These are phyloP conservation scores for Trachelus stipa DNA, from an alignment of 2,888 invertebrate genomes.

Conservation along the genomic window DNA sequence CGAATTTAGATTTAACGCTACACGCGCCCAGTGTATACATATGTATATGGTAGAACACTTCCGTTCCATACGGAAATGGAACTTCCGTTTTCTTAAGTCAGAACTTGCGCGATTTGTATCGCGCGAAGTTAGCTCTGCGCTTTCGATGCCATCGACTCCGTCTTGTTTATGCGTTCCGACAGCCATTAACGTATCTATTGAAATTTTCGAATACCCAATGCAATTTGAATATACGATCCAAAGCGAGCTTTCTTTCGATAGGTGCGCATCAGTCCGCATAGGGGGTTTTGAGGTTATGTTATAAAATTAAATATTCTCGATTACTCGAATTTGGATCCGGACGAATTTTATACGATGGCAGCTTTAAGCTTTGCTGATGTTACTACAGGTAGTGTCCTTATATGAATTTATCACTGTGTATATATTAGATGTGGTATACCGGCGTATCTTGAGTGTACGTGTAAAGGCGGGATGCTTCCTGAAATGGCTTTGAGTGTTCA, in stretches of 20 bases:
- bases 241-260: neutral
- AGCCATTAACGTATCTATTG: neutral
- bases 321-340: neutral
- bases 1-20: neutral
- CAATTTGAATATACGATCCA: neutral
- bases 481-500: slow-evolving; percentile 13
- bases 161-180: neutral
- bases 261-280: neutral
- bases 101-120: neutral
- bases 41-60: neutral
- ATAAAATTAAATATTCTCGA: neutral
- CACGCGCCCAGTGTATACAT: neutral
- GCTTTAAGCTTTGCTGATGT: neutral
- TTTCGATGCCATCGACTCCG: neutral
- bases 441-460: neutral
- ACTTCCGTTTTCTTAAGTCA: slow-evolving; percentile 31
- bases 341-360: neutral
- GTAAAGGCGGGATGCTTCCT: neutral
- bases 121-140: neutral
- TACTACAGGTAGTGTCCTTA: neutral
- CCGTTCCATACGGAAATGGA: slow-evolving; percentile 35
- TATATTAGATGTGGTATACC: too few species aligned
- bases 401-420: too few species aligned
- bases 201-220: neutral
- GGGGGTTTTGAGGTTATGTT: neutral